These are phyloP conservation scores for Druceiella hillmani DNA, from an alignment of 2,888 invertebrate genomes.

Conservation along the genomic window DNA sequence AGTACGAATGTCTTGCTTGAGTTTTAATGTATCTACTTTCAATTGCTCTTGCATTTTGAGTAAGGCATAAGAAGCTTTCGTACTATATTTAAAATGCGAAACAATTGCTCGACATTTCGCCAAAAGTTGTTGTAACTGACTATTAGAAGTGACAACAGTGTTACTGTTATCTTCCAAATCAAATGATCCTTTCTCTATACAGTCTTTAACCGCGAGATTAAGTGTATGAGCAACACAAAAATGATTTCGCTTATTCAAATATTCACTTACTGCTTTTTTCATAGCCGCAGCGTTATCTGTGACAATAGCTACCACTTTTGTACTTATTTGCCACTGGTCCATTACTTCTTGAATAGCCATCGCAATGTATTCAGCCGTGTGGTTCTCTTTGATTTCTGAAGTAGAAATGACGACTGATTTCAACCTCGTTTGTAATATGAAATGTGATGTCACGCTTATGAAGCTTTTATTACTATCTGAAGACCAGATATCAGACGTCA, in stretches of 20 bases:
- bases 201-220: constrained; percentile 24
- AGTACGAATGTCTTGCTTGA: constrained; percentile 26
- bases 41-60: constrained; percentile 22
- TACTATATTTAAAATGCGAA: constrained; percentile 25
- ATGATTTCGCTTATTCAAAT: constrained; percentile 21
- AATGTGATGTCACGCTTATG: too few relatives aligned
- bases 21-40: constrained; percentile 21
- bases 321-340: constrained; percentile 6
- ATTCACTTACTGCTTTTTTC: constrained; percentile 23
- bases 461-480: too few relatives aligned
- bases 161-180: too few relatives aligned
- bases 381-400: constrained; percentile 13
- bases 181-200: constrained; percentile 21
- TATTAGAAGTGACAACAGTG: too few relatives aligned
- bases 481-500: too few relatives aligned
- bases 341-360: constrained; percentile 18
- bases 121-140: constrained; percentile 18
- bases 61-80: constrained; percentile 19
- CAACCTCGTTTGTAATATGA: too few relatives aligned
- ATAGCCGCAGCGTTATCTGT: constrained; percentile 25
- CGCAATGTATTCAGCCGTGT: constrained; percentile 17
- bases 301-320: constrained; percentile 12
- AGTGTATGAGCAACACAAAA: constrained; percentile 24
- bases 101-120: constrained; percentile 24
- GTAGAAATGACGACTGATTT: constrained; percentile 15